These are phyloP conservation scores for Dascillus cervinus DNA, from an alignment of 2,888 invertebrate species.

Conservation along the genomic window DNA sequence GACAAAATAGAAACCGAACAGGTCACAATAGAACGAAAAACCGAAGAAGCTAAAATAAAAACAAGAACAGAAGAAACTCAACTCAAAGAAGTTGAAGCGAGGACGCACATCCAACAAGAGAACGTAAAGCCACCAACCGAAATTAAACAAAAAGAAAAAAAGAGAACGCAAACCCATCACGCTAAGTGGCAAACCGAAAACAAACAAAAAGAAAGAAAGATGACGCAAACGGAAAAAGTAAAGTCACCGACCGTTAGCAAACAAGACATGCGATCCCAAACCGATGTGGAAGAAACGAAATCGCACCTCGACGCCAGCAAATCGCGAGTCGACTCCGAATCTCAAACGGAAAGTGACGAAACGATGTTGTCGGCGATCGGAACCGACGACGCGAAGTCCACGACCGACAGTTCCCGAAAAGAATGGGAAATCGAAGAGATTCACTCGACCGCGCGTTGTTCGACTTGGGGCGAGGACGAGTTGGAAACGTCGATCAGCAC, in stretches of 20 bases:
- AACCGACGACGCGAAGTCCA: too few relatives aligned
- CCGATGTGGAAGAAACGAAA: neutral
- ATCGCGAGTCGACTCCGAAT: neutral
- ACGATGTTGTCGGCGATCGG: too few relatives aligned
- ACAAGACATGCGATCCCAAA: neutral
- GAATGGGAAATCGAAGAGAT: too few relatives aligned
- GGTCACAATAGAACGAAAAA: neutral
- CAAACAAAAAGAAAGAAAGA: neutral
- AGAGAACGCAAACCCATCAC: neutral
- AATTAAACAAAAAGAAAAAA: neutral
- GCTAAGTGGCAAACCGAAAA: neutral
- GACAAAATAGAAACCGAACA: neutral
- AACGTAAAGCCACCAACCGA: slow-evolving; percentile 1
- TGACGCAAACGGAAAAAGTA: neutral
- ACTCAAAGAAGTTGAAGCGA: neutral
- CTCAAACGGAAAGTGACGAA: neutral
- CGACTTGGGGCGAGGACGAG: too few relatives aligned
- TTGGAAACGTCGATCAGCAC: too few relatives aligned
- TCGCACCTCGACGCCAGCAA: neutral
- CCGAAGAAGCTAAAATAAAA: too few relatives aligned
- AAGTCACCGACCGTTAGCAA: neutral
- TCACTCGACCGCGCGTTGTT: too few relatives aligned
- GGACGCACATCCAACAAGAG: neutral
- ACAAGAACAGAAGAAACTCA: neutral
- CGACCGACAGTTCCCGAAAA: too few relatives aligned